Percentiles rank a stretch among this genome's conserved stretches.
phyloP scores from a whole-genome alignment of 1,140 invertebrate species.

The Chionoecetes opilio region DNA sequence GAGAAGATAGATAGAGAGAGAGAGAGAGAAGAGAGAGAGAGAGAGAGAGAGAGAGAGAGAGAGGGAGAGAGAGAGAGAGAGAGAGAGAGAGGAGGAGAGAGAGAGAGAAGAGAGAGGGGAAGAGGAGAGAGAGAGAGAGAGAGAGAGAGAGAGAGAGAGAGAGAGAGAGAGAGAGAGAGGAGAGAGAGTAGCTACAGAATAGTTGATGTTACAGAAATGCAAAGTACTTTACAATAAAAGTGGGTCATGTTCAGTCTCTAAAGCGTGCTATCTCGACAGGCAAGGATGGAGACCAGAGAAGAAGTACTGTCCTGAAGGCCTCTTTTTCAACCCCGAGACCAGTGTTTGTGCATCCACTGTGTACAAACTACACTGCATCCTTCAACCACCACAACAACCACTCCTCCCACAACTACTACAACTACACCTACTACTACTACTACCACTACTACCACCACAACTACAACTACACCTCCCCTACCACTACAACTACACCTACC shows the following conservation, averaged over 20 bases:
- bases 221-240: too few relatives aligned
- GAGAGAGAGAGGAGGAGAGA: not conserved
- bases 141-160: conserved; percentile 17
- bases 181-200: not conserved
- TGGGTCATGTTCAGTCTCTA: not conserved
- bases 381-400: not conserved
- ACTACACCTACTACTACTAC: not conserved
- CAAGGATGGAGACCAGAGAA: conserved; percentile 38
- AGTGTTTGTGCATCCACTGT: not conserved
- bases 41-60: too few relatives aligned
- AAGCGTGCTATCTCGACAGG: not conserved
- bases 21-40: too few relatives aligned
- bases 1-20: too few relatives aligned
- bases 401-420: not conserved
- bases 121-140: conserved; percentile 45
- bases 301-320: not conserved
- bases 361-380: not conserved
- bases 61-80: not conserved
- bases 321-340: conserved; percentile 37
- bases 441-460: not conserved
- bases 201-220: not conserved
- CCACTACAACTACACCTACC: not conserved
- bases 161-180: not conserved
- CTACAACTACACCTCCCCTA: not conserved
- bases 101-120: not conserved